Evolutionary conservation across 2,797 vertebrate genomes (phyloP).

Genomic region (Bryconaethiops microstoma): DNA sequence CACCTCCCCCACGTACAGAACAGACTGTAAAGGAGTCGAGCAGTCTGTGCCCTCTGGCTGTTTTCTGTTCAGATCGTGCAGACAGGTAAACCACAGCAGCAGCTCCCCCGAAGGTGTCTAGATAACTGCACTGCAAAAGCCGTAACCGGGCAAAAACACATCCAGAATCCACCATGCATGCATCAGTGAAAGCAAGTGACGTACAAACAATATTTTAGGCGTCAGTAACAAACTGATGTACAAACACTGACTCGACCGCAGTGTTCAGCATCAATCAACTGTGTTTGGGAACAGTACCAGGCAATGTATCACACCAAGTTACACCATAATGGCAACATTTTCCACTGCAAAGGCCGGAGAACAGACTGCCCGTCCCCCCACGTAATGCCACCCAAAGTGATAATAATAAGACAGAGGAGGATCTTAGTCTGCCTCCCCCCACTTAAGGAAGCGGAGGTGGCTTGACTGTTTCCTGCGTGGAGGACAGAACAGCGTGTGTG

Average conservation of each 20-base stretch:
- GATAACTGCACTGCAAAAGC: neutral
- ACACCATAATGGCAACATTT: neutral
- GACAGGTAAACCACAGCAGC: slow-evolving; percentile 50
- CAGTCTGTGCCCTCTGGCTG: slow-evolving; percentile 65
- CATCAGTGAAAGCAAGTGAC: neutral
- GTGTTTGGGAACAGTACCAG: neutral
- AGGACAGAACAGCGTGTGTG: slow-evolving; percentile 45
- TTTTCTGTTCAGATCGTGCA: slow-evolving; percentile 52
- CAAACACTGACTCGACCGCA: neutral
- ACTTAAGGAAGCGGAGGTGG: slow-evolving; percentile 20
- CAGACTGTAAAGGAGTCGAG: slow-evolving; percentile 59
- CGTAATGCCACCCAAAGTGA: slow-evolving; percentile 23
- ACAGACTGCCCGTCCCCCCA: slow-evolving; percentile 16
- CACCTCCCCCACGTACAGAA: slow-evolving; percentile 55
- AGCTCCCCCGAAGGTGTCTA: neutral
- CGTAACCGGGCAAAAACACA: neutral
- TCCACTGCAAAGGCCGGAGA: neutral
- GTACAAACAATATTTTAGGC: neutral
- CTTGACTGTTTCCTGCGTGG: slow-evolving; percentile 41
- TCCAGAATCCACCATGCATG: neutral
- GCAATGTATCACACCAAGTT: neutral
- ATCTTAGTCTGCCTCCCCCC: slow-evolving; percentile 17
- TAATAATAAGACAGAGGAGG: slow-evolving; percentile 40
- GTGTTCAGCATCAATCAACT: neutral
- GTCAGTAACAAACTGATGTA: neutral